Base-by-base conservation (phyloP, 2,797 vertebrate genomes). In the Paratrypauchen microcephalus region DNA sequence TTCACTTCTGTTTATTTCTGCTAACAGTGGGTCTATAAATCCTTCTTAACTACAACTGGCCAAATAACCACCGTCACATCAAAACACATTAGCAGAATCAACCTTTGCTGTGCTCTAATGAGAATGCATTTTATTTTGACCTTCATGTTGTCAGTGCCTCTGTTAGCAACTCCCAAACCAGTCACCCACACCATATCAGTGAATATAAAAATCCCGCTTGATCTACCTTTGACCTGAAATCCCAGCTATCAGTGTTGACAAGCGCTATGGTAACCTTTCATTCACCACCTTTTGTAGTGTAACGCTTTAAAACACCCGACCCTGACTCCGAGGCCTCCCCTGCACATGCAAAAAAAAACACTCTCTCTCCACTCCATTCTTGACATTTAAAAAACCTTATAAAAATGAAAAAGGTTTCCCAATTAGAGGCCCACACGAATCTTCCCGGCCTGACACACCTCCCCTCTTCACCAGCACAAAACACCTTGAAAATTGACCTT, bases 311-410 rank as follows among this genome's bases (percentile, higher is more conserved):
- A 73, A 62, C 70, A 21, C n/a, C 21, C 79, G 83, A 86, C 83
- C 86, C 74, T 0, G 19, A 19, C 70, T 76, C 69, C 11, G 28
- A 72, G 69, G 82, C 78, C 76, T 86, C 76, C 75, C 0, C 30
- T 64, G 68, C 64, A 76, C 68, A 82, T 83, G 79, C 74, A 80
- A 81, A 91, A 57, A 82, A 91, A 5, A 56, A 86, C 84, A 86
- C 79, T 84, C 79, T 81, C 73, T 66, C 56, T 66, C 32, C 4
- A 70, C 78, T 75, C 78, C 70, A 71, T 84, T 87, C 88, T 77
- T 90, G 88, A 89, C 90, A 90, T 90, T 90, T 89, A 87, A 87
- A 58, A 60, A 88, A 84, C 66, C 77, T 76, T 76, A 87, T 60
- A 77, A 82, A 83, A 86, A 87, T 85, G 83, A 88, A 89, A 60